These are phyloP conservation scores for Clytia hemisphaerica DNA, from an alignment of 30 jellyfish, hydroid and myxozoan genomes.

Conservation along the genomic window DNA sequence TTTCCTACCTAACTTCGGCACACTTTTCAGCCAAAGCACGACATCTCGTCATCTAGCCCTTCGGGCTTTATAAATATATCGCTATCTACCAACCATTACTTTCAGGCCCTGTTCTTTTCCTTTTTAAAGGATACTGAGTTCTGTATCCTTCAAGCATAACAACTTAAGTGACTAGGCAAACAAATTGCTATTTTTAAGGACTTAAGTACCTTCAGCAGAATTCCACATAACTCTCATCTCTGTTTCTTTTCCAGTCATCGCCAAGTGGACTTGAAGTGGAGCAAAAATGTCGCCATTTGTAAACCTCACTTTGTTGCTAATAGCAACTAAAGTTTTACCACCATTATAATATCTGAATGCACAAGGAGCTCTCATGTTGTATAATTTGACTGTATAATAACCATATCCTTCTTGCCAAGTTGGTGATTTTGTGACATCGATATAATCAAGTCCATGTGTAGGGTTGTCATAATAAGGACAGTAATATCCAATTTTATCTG, in stretches of 20 bases:
- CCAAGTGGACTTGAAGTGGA: conserved; percentile 91
- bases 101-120: too few species aligned
- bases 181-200: too few species aligned
- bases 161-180: too few species aligned
- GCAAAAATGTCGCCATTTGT: conserved; percentile 59
- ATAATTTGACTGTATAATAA: conserved; percentile 47
- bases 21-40: too few species aligned
- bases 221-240: conserved; percentile 99
- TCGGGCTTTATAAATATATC: too few species aligned
- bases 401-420: conserved; percentile 87
- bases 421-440: conserved; percentile 47
- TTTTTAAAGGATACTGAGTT: too few species aligned
- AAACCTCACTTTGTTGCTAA: conserved; percentile 70
- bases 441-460: conserved; percentile 55
- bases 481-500: conserved; percentile 79
- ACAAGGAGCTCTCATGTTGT: conserved; percentile 72
- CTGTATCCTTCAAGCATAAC: too few species aligned
- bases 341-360: conserved; percentile 70
- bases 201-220: conserved; percentile 84
- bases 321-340: conserved; percentile 55
- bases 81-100: too few species aligned
- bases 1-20: too few species aligned
- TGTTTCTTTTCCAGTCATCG: conserved; percentile 71
- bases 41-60: too few species aligned
- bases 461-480: conserved; percentile 64